Evolutionary conservation across 2,113 vertebrate species (phyloP).

Genomic region (Halcyon senegalensis): DNA sequence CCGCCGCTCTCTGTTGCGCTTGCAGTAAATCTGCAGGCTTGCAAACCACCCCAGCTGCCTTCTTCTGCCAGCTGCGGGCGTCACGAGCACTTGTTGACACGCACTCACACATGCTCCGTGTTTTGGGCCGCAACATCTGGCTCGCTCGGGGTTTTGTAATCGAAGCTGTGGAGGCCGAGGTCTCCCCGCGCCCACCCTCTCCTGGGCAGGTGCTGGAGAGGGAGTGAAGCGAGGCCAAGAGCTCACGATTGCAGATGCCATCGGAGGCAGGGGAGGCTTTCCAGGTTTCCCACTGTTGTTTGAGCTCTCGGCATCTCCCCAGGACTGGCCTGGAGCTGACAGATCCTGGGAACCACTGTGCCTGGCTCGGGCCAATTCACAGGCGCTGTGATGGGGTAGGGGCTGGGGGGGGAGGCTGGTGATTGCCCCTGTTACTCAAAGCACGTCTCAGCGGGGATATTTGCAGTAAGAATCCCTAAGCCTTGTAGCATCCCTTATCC

Average conservation of each 20-base stretch:
- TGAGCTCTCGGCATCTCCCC: not conserved
- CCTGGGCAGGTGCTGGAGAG: not conserved
- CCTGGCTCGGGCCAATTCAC: not conserved
- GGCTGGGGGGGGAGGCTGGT: not conserved
- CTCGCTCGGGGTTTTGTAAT: not conserved
- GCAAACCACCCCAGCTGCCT: slow-evolving; percentile 3
- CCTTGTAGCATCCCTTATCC: not conserved
- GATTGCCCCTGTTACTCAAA: not conserved
- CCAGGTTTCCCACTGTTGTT: not conserved
- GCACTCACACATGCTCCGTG: not conserved
- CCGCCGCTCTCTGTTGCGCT: not conserved
- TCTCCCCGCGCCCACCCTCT: not conserved
- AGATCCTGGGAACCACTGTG: not conserved
- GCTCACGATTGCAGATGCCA: not conserved
- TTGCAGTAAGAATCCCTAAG: not conserved
- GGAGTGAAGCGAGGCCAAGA: not conserved
- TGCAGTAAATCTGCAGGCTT: not conserved
- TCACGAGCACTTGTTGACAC: slow-evolving; percentile 19
- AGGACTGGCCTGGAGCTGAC: not conserved
- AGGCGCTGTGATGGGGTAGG: not conserved
- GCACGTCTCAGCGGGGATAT: not conserved
- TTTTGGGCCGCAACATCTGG: slow-evolving; percentile 44
- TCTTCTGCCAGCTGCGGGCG: slow-evolving; percentile 2
- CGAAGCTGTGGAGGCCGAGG: not conserved
- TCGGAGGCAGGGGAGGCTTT: not conserved